These are phyloP conservation scores for Crenuchus spilurus DNA, from an alignment of 2,797 vertebrate species.

Conservation along the genomic window DNA sequence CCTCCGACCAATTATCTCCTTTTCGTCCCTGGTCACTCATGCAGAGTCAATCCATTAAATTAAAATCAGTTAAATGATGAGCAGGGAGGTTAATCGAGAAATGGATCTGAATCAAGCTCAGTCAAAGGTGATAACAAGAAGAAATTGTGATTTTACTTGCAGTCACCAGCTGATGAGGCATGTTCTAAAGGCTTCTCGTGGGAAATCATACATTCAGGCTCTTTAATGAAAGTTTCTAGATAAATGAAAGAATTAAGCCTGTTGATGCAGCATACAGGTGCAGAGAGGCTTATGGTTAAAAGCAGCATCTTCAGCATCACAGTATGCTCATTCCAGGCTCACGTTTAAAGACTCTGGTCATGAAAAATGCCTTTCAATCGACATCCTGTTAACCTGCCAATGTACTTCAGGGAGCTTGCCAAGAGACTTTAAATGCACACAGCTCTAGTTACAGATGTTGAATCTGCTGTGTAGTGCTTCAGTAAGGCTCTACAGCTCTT, in stretches of 20 bases:
- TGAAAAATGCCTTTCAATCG: not conserved
- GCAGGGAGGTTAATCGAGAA: slow-evolving; percentile 50
- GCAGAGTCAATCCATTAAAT: slow-evolving; percentile 47
- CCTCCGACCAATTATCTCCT: slow-evolving; percentile 25
- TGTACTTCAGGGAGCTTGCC: not conserved
- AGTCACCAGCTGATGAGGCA: no score
- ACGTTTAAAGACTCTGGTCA: not conserved
- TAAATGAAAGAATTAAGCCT: slow-evolving; percentile 11
- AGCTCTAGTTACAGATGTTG: not conserved
- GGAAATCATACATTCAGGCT: not conserved
- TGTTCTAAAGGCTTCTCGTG: no score
- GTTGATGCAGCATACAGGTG: slow-evolving; percentile 54
- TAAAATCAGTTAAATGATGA: slow-evolving; percentile 39
- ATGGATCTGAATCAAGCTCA: slow-evolving; percentile 20
- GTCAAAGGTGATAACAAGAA: not conserved
- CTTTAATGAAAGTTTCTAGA: slow-evolving; percentile 11
- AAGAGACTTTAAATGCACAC: slow-evolving; percentile 7
- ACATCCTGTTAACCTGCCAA: not conserved
- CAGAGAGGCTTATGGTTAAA: slow-evolving; percentile 16
- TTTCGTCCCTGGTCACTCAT: slow-evolving; percentile 37
- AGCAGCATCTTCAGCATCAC: slow-evolving; percentile 12
- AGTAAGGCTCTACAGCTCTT: not conserved
- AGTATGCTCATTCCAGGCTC: no score
- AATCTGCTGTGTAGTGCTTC: not conserved
- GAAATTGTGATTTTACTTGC: not conserved